Evolutionary conservation across 2,797 vertebrate species (phyloP), one percentile per base, ranked within the genome.

Genomic region (Eremophila alpestris): DNA sequence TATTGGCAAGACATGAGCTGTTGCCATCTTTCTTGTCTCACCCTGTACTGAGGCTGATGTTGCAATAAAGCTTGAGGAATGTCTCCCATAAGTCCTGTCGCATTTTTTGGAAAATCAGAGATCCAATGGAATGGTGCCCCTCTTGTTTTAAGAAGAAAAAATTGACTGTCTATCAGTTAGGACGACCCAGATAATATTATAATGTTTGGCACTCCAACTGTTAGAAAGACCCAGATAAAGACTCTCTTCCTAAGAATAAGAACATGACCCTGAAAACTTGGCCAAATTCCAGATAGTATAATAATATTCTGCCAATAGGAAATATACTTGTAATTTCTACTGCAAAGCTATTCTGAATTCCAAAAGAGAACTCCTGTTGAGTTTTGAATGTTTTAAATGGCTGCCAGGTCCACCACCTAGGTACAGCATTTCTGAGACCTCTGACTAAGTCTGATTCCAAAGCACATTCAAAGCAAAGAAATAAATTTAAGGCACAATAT

Each of bases 251-350:
- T 56, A 87, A 92, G 83, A 87, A 59, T 79, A 88, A 76, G 19
- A 84, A 16, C 52, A 83, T 71, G 78, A 94, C 67, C 67, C 70
- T 85, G 41, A 49, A 83, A 77, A 64, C 60, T 93, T 94, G 88
- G 77, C 45, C 83, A 80, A 32, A 83, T 71, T 95, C 86, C 83
- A 90, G 64, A 54, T 10, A 46, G 20, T 67, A 67, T 93, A 95
- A 89, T 95, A 83, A 52, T 38, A 58, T 93, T 95, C 64, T 87
- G 56, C 41, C 77, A 60, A 30, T 49, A 64, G 89, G 77, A 95
- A 94, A 92, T 80, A 89, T 79, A 70, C 14, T 81, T 85, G 52
- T 70, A 60, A 76, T 90, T 82, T 89, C 38, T 94, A 70, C 81
- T 56, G 41, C 63, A 89, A 89, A 94, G 10, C 20, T 79, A 34